Conservation (phyloP, 2,888 invertebrate genomes). For the Podabrus alpinus region DNA sequence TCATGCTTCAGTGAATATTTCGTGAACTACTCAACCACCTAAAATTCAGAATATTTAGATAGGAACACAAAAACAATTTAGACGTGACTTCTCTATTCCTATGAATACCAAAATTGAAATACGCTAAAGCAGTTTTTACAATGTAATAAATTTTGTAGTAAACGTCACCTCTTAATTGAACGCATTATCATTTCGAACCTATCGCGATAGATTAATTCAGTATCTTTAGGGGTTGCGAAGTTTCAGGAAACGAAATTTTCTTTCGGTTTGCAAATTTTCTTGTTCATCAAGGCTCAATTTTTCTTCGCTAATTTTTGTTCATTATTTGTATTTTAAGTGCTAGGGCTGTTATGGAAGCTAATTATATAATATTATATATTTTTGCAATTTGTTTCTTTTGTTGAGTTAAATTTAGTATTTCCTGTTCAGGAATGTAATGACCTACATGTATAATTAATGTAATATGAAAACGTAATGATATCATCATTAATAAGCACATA, state of each 20-base stretch:
- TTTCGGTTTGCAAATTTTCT: not conserved
- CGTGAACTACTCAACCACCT: conserved; percentile 18
- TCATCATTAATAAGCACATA: not conserved
- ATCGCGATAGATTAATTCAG: not conserved
- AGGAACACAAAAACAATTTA: not conserved
- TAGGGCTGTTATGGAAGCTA: not conserved
- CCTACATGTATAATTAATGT: not conserved
- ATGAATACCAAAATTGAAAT: not conserved
- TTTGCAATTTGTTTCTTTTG: not conserved
- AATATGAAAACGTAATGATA: not conserved
- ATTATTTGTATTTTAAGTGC: not conserved
- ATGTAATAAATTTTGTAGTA: not conserved
- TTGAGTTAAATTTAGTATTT: not conserved
- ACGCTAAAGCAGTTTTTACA: not conserved
- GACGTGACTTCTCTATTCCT: not conserved
- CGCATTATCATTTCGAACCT: not conserved
- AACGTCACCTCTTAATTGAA: not conserved
- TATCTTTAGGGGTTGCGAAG: not conserved
- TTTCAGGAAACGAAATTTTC: not conserved
- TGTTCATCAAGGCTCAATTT: not conserved
- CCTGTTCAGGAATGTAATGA: not conserved
- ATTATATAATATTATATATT: not conserved
- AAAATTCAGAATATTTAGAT: conserved; percentile 10
- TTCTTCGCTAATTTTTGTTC: not conserved
- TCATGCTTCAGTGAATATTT: conserved; percentile 32